Base-by-base conservation (phyloP, 2,113 vertebrate genomes). In the Rhombomys opimus region DNA sequence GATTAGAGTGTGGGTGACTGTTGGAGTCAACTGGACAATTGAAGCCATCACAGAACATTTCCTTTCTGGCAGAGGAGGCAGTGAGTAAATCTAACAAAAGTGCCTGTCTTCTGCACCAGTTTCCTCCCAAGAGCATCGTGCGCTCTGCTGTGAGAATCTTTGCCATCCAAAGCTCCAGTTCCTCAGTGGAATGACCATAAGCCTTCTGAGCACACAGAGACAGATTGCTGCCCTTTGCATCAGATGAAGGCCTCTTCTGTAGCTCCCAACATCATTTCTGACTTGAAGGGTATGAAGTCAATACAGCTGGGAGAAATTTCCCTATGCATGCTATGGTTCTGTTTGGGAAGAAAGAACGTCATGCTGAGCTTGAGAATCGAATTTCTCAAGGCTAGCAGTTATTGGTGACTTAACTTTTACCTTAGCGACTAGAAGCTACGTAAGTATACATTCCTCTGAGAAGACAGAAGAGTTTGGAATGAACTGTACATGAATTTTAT, bases 251-350 rank as follows among this genome's bases (percentile, higher is more conserved):
- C 25, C 6, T 75, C 13, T 87, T 89, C n/a, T 84, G n/a, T 35
- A 72, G 72, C 22, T 88, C 20, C 7, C 41, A 20, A 93, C 77
- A 13, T 35, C 57, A 30, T 35, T 92, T 14, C 41, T 13, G 6
- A 61, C 61, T 59, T 81, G 2, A 25, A 63, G 0, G 38, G 12
- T 70, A 5, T n/a, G 20, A 41, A 72, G 7, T 7, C 22, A 89
- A 2, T 65, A 11, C 75, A 32, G 32, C 32, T 61, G 9, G 23
- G 8, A 77, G 22, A 12, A 77, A 32, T 35, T 2, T 20, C 0
- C 27, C 1, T 82, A 7, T 46, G 1, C 7, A 61, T 25, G 41
- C 0, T 0, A 12, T 18, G 0, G 0, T 89, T n/a, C 14, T 65
- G 0, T 82, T 77, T 50, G 11, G 67, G 84, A 77, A 89, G 8